Evolutionary conservation across 2,888 invertebrate genomes (phyloP), one percentile per base, ranked within the genome.

Genomic region (Lumbricus terrestris): DNA sequence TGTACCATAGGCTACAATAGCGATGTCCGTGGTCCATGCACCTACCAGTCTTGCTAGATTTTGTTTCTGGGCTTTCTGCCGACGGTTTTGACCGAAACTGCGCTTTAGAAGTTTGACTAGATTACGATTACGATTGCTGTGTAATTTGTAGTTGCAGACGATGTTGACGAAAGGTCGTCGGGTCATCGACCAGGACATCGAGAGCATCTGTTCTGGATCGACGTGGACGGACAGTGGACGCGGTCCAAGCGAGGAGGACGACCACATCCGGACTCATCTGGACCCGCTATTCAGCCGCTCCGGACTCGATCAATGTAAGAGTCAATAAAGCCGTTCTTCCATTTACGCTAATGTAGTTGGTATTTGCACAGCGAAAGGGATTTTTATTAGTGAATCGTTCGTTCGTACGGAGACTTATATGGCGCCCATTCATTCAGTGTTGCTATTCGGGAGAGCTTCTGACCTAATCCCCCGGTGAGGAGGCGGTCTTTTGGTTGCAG

Each of bases 191-290:
- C 91, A 91, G 88, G 91, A 91, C 90, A 34, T 89, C 37, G 91
- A 89, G 38, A 91, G 91, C 88, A 88, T 91, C 40, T 91, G 91
- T 82, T 90, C 90, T 5, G 90, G 90, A 35, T 90, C 90, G 23
- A 90, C 90, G 16, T 91, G 91, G 91, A 89, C 91, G 20, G 91
- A 91, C 89, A 91, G 91, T 35, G 91, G 91, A 3, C 88, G 91
- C 35, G 91, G 91, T 34, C 91, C 91, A n/a, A 91, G 91, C 47
- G 91, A 91, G 38, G 91, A 91, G 38, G 91, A 91, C 34, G 91
- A 91, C 69, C 90, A 90, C 85, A 88, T 90, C n/a, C 90, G 90
- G 33, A 89, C 82, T 35, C 90, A 88, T 18, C 89, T 90, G 40
- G 90, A 90, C 89, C 90, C 90, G 20, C 85, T 47, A 38, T 90